A percentile compares a stretch with the other conserved stretches of the same genome.
phyloP scores from a whole-genome alignment of 1,140 invertebrate species.

The Paramacrobiotus metropolitanus region DNA sequence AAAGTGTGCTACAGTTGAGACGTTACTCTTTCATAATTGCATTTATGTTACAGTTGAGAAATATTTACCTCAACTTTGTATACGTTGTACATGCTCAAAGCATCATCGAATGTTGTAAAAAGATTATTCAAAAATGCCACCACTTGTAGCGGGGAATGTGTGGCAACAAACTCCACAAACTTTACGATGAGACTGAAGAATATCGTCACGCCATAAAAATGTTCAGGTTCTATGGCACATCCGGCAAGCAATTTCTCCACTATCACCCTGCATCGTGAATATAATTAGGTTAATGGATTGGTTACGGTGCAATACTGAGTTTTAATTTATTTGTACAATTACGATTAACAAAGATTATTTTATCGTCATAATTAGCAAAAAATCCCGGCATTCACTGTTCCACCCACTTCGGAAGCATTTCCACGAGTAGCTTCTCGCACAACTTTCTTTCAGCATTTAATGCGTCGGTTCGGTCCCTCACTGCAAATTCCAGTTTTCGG shows the following conservation, averaged over 20 bases:
- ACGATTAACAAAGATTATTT: no score
- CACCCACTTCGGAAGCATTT: not conserved
- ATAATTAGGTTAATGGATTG: no score
- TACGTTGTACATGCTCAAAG: not conserved
- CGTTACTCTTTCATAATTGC: not conserved
- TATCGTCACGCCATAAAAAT: not conserved
- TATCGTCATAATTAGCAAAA: no score
- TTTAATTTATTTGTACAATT: no score
- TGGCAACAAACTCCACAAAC: not conserved
- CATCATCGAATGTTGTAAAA: not conserved
- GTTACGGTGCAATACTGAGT: no score
- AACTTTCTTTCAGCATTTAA: not conserved
- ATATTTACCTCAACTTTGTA: constrained; percentile 1
- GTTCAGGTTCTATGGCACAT: not conserved
- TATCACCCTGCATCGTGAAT: not conserved
- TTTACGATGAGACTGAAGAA: constrained; percentile 1
- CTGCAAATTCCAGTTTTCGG: not conserved
- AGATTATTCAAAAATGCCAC: not conserved
- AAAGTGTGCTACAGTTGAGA: not conserved
- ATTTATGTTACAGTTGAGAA: not conserved
- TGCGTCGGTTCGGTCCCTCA: not conserved
- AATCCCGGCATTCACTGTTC: no score
- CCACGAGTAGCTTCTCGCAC: not conserved
- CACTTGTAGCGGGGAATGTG: not conserved
- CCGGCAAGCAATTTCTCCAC: not conserved